Evolutionary conservation across 2,113 vertebrate genomes (phyloP).

Genomic region (Gobiocypris rarus): DNA sequence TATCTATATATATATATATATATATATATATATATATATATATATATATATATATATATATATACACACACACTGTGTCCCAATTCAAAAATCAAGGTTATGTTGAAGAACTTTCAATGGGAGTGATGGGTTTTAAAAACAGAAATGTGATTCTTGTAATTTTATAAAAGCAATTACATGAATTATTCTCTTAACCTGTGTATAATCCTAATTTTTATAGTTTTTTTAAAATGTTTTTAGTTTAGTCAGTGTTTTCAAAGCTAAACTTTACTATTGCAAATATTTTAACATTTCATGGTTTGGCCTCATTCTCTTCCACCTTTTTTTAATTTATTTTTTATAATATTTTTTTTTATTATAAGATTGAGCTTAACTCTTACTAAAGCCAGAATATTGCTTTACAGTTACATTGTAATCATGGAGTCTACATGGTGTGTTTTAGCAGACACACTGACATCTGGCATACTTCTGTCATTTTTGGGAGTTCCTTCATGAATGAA

Average conservation of each 20-base stretch:
- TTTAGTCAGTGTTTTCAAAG: no score
- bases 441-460: not conserved
- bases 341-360: no score
- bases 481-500: conserved; percentile 26
- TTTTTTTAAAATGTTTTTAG: not conserved
- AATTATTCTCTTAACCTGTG: no score
- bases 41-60: no score
- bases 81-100: not conserved
- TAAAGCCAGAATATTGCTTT: not conserved
- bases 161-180: not conserved
- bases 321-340: not conserved
- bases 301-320: no score
- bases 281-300: no score
- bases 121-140: not conserved
- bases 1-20: no score
- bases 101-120: no score
- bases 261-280: no score
- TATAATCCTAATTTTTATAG: not conserved
- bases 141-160: not conserved
- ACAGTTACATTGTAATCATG: not conserved
- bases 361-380: not conserved
- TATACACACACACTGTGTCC: not conserved
- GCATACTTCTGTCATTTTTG: conserved; percentile 1
- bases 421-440: not conserved
- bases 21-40: no score